A percentile compares a stretch with the other conserved stretches of the same genome.
These are phyloP conservation scores for Spodoptera frugiperda DNA, from an alignment of 1,140 invertebrate species.

Conservation along the genomic window DNA sequence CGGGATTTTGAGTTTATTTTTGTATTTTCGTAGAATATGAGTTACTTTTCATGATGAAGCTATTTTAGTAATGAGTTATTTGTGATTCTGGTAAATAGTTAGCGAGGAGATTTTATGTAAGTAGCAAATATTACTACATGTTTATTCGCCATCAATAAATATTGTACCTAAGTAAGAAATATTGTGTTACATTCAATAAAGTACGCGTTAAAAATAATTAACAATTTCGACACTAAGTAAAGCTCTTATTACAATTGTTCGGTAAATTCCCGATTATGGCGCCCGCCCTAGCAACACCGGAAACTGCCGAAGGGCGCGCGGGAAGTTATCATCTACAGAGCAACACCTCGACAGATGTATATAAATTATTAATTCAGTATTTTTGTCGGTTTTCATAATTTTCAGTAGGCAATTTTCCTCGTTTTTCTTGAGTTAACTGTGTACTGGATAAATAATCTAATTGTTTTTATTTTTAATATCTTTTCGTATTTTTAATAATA, in stretches of 20 bases:
- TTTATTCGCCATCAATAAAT: no score
- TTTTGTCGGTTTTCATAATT: constrained; percentile 30
- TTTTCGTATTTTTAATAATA: no score
- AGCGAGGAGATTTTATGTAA: no score
- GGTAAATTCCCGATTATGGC: constrained; percentile 42
- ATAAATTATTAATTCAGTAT: constrained; percentile 37
- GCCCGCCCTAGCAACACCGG: constrained; percentile 36
- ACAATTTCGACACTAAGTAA: constrained; percentile 35
- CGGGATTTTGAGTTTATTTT: neutral
- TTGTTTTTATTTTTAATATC: no score
- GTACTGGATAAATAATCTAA: neutral
- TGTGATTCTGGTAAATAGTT: no score
- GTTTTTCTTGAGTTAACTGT: neutral
- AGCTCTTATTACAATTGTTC: constrained; percentile 41
- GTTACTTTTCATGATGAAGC: neutral
- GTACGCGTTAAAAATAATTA: constrained; percentile 43
- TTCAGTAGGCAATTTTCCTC: neutral
- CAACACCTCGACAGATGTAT: constrained; percentile 46
- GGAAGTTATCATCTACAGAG: constrained; percentile 45
- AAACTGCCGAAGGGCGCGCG: constrained; percentile 27
- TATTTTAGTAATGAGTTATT: no score
- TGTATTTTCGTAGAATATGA: neutral
- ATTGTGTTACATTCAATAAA: no score
- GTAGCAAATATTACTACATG: no score
- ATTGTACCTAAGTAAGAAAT: no score